Base-by-base conservation (phyloP, 2,888 invertebrate species). In the Myathropa florea region DNA sequence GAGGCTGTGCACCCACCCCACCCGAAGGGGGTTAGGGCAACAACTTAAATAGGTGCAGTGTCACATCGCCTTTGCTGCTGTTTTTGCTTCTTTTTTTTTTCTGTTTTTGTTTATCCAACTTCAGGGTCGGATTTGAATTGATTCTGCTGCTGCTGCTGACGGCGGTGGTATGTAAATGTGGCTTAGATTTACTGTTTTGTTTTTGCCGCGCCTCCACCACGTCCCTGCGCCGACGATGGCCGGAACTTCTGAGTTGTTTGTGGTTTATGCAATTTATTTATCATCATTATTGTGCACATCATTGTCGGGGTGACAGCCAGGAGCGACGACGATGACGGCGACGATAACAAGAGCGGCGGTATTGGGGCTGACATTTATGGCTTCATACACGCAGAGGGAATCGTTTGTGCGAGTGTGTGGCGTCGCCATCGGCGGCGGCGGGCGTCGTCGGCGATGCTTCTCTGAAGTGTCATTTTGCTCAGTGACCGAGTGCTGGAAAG, bases 241-340 rank as follows among this genome's bases (percentile, higher is more conserved):
- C 85, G 85, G 85, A 86, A 86, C 85, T 86, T 82, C 68, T 73
- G 76, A 86, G 61, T 82, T 82, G 78, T 82, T 86, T 70, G 83
- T 86, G 78, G 78, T 86, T 28, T 86, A 75, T 82, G 85, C 82
- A 86, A 78, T 86, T 86, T 82, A 81, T 80, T 85, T 81, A 67
- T 80, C 80, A 72, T 85, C 76, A 67, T 84, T 80, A 80, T 68
- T 28, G 64, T 71, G 71, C 75, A 67, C 84, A 76, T 80, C 53
- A 75, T 79, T 77, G 84, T 53, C 70, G 67, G 65, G 46, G 46
- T 46, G 46, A 46, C 46, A 18, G 46, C 0, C 46, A 18, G 18
- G 18, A 9, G 46, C 46, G 46, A 18, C 46, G 46, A 18, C 57
- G 46, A 59, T 33, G 55, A 65, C 53, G 70, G n/a, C 64, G 57